phyloP scores from a whole-genome alignment of 2,113 vertebrate genomes.

The Xenopus laevis region DNA sequence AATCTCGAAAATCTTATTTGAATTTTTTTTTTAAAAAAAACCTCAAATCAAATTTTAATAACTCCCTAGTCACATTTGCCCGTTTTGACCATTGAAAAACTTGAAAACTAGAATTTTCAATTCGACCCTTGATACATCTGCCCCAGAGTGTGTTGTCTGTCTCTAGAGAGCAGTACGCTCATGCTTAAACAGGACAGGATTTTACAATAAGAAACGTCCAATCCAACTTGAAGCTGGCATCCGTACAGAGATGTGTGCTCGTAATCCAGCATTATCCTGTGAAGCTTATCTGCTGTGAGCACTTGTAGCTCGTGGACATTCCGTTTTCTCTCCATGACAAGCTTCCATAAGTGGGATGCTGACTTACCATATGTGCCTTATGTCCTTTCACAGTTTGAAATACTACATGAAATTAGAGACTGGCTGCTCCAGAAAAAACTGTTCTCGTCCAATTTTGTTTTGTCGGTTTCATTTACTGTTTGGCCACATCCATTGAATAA shows the following conservation, averaged over 20 bases:
- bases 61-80: no score
- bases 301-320: conserved; percentile 15
- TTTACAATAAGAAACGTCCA: conserved; percentile 19
- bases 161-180: neutral
- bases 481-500: no score
- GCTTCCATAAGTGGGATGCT: conserved; percentile 16
- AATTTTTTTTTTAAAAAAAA: no score
- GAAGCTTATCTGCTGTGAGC: conserved; percentile 27
- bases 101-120: no score
- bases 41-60: no score
- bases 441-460: neutral
- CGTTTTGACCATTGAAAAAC: no score
- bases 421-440: neutral
- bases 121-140: no score
- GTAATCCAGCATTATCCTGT: conserved; percentile 30
- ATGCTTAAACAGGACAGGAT: conserved; percentile 15
- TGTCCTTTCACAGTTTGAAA: conserved; percentile 1
- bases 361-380: conserved; percentile 16
- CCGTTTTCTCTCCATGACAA: conserved; percentile 19
- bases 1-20: no score
- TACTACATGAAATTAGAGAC: neutral
- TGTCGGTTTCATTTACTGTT: no score
- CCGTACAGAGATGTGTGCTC: conserved; percentile 8
- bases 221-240: conserved; percentile 28
- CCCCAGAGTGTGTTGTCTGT: neutral